Evolutionary conservation across 2,113 vertebrate genomes (phyloP).

Genomic region (Onychorhynchus coronatus): DNA sequence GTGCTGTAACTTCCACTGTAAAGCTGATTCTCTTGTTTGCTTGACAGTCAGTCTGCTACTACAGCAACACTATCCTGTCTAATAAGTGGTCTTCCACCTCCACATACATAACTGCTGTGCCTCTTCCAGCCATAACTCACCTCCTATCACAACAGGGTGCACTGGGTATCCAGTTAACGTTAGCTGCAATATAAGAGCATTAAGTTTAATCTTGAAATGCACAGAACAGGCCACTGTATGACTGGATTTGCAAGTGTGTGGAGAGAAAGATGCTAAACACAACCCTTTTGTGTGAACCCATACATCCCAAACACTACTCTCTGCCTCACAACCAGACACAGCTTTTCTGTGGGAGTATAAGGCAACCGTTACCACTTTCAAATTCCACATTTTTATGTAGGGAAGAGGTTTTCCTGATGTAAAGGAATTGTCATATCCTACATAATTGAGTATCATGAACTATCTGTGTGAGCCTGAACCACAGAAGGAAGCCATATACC

Average conservation of each 20-base stretch:
- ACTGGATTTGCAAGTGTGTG: neutral
- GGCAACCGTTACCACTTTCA: neutral
- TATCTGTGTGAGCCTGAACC: neutral
- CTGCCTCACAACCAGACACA: neutral
- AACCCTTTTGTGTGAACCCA: neutral
- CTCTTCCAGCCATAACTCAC: neutral
- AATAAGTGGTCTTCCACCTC: neutral
- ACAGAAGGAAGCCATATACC: neutral
- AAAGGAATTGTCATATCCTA: neutral
- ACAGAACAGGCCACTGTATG: neutral
- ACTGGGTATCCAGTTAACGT: neutral
- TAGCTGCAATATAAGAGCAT: neutral
- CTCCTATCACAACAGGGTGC: accelerated
- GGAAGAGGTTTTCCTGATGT: neutral
- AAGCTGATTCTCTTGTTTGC: neutral
- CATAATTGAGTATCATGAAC: neutral
- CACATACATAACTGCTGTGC: neutral
- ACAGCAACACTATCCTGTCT: neutral
- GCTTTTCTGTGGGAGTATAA: neutral
- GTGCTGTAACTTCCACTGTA: neutral
- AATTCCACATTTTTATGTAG: neutral
- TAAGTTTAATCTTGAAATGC: neutral
- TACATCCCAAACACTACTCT: neutral
- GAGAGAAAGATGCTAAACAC: neutral
- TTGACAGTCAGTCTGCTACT: neutral